A percentile compares a stretch with the other conserved stretches of the same genome.
These are phyloP conservation scores for Pimpla rufipes DNA, from an alignment of 2,888 invertebrate genomes.

Conservation along the genomic window DNA sequence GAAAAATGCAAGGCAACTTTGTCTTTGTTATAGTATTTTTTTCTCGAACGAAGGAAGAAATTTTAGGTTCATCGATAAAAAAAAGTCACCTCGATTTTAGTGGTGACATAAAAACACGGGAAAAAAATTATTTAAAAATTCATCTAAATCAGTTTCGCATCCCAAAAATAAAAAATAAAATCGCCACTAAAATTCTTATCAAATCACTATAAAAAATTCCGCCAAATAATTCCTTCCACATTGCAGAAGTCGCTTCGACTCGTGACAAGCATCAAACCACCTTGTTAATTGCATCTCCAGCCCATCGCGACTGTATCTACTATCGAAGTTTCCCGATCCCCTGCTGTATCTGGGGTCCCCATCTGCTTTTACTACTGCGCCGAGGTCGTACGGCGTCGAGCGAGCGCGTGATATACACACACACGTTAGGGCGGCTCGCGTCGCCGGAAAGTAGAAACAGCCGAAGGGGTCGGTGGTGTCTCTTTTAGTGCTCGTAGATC, in stretches of 20 bases:
- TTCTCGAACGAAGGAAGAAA: no score
- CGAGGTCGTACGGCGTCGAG: not conserved
- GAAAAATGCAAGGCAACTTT: no score
- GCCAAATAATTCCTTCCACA: not conserved
- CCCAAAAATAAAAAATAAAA: no score
- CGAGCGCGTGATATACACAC: no score
- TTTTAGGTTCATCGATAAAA: no score
- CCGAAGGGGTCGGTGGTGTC: constrained; percentile 20
- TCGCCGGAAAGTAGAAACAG: constrained; percentile 2
- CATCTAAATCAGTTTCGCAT: no score
- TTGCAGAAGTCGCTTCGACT: not conserved
- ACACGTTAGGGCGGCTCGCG: not conserved
- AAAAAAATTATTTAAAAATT: no score
- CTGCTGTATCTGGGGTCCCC: constrained; percentile 22
- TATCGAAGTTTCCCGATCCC: not conserved
- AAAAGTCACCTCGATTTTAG: no score
- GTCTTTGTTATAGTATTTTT: no score
- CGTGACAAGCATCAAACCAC: not conserved
- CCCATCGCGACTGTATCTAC: not conserved
- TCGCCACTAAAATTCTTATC: no score
- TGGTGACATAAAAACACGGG: no score
- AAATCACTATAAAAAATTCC: no score
- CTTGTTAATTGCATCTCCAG: not conserved
- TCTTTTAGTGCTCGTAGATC: constrained; percentile 29
- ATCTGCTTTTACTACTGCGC: constrained; percentile 31